Conservation (phyloP, 2,888 invertebrate species). For the Platycheirus albimanus region DNA sequence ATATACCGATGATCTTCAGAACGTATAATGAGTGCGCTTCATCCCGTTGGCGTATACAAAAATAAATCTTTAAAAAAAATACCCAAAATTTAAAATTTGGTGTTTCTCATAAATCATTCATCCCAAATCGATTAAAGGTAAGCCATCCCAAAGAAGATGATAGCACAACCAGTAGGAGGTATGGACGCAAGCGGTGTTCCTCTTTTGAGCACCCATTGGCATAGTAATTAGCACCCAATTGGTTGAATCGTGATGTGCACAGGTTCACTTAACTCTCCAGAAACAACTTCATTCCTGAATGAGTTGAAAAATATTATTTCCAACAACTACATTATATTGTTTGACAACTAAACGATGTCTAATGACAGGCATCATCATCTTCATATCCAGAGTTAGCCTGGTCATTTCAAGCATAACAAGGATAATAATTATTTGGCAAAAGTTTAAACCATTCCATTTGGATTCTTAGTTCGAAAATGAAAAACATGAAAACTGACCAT, state of each 20-base stretch:
- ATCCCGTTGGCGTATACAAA: too few relatives aligned
- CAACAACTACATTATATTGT: slow-evolving; percentile 41
- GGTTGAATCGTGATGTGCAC: slow-evolving; percentile 29
- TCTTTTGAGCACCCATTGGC: slow-evolving; percentile 46
- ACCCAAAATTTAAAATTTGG: too few relatives aligned
- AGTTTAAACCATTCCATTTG: too few relatives aligned
- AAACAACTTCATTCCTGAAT: background rate
- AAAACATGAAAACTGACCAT: slow-evolving; percentile 26
- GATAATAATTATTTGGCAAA: too few relatives aligned
- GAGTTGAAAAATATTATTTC: slow-evolving; percentile 60
- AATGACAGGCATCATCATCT: slow-evolving; percentile 64
- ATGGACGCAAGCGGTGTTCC: slow-evolving; percentile 11
- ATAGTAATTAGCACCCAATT: slow-evolving; percentile 69
- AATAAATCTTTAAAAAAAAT: too few relatives aligned
- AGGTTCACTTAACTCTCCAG: slow-evolving; percentile 10
- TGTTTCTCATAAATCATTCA: slow-evolving; percentile 59
- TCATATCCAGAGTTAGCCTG: too few relatives aligned
- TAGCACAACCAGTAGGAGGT: background rate
- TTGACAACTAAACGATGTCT: slow-evolving; percentile 71
- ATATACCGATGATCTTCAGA: too few relatives aligned
- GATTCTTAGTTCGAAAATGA: slow-evolving; percentile 2
- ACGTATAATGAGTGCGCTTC: too few relatives aligned
- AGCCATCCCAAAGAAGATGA: slow-evolving; percentile 12
- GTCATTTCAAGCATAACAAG: too few relatives aligned
- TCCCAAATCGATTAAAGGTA: slow-evolving; percentile 46